Percentiles rank a stretch among this genome's conserved stretches.
Conservation (phyloP, 2,797 vertebrate genomes). For the Betta splendens region DNA sequence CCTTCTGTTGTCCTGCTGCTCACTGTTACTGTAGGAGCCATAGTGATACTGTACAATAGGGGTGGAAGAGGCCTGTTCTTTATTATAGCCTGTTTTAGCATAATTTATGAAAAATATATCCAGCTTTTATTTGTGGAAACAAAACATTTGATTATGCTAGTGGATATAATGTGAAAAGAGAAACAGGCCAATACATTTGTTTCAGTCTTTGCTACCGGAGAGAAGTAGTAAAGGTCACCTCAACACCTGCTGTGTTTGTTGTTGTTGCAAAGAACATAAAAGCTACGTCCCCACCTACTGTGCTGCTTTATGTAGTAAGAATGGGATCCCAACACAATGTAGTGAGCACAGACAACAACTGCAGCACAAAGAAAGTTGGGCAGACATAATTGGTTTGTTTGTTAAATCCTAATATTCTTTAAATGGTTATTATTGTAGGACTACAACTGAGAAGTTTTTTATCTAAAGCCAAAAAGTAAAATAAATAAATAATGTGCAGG, state of each 20-base stretch:
- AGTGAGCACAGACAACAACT: slow-evolving; percentile 15
- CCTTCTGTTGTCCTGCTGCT: too few relatives aligned
- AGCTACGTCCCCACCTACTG: slow-evolving; percentile 50
- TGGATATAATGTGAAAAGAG: slow-evolving; percentile 29
- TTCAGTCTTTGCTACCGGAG: slow-evolving; percentile 54
- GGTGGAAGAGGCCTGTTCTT: too few relatives aligned
- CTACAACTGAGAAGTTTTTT: too few relatives aligned
- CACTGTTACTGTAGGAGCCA: too few relatives aligned
- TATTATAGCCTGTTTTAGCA: too few relatives aligned
- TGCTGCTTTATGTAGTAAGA: slow-evolving; percentile 48
- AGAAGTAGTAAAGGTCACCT: slow-evolving; percentile 65
- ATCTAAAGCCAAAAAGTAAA: too few relatives aligned
- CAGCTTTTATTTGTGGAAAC: slow-evolving; percentile 15
- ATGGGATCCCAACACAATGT: slow-evolving; percentile 23
- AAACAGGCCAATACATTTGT: slow-evolving; percentile 45
- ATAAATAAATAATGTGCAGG: not conserved
- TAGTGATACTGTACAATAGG: too few relatives aligned
- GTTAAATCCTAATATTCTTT: slow-evolving; percentile 10
- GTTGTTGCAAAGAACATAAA: slow-evolving; percentile 62
- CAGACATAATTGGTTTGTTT: not conserved
- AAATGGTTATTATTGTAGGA: not conserved
- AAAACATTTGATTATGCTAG: slow-evolving; percentile 42
- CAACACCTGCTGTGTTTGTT: slow-evolving; percentile 68
- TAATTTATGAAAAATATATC: slow-evolving; percentile 7
- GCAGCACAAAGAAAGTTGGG: not conserved